Base-by-base conservation (phyloP, 2,888 invertebrate genomes). In the Incurvaria masculella region DNA sequence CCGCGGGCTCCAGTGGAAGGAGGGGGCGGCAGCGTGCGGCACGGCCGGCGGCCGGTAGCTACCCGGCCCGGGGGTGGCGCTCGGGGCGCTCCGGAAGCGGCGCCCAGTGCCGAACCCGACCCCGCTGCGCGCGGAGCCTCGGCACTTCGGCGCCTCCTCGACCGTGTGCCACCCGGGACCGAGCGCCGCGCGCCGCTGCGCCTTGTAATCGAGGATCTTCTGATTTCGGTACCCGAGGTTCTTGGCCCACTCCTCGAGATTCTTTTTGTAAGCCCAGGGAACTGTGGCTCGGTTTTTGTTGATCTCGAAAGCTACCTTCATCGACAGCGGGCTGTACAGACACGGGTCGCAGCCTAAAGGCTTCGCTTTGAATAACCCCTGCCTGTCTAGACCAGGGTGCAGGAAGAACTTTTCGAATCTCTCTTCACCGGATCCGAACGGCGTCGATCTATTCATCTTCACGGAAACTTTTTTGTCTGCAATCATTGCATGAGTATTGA, bases 161-260 rank as follows among this genome's bases (percentile, higher is more conserved):
- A 71, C 42, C 1, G 61, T 55, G 27, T 66, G 64, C 75, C 73
- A 74, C 16, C 71, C 72, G 4, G 72, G 72, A 1, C 75, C 75
- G 4, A 69, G 52, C 21, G 70, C 42, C 2, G 67, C 60, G n/a
- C 48, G 52, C 20, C 54, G 57, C 69, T 71, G 72, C 46, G 41
- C 57, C 26, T 66, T 60, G 33, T 56, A 48, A 14, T 61, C 59
- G 6, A 76, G 61, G 18, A 73, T 50, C 49, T 60, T 59, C 56
- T 68, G 68, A 51, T 76, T 75, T 53, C 74, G 65, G 49, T 72
- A 76, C 4, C 75, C 75, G 27, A 76, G 63, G 54, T 76, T 71
- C 52, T 56, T 57, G 2, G 69, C 61, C 75, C 75, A 76, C 21
- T 69, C 71, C 53, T 75, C 75, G 14, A 74, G 55, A 50, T 72